phyloP scores from a whole-genome alignment of 2,888 invertebrate genomes.

The Dryocosmus kuriphilus region DNA sequence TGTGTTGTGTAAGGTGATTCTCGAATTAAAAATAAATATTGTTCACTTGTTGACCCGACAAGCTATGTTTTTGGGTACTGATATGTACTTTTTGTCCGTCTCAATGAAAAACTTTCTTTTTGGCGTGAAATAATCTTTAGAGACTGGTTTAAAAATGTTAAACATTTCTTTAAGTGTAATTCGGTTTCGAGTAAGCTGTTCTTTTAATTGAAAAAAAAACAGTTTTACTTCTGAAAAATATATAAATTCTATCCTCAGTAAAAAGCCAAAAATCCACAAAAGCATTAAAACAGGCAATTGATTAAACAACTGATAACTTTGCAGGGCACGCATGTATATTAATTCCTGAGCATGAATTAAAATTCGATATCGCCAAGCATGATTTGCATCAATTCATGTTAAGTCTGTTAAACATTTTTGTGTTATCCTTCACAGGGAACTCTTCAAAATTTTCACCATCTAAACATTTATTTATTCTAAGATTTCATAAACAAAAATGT shows the following conservation, averaged over 20 bases:
- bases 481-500: neutral
- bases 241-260: neutral
- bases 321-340: constrained; percentile 8
- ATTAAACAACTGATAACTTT: neutral
- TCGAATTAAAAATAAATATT: too few species aligned
- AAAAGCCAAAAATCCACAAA: neutral
- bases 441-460: neutral
- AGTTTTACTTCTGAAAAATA: too few species aligned
- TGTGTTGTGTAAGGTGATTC: too few species aligned
- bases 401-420: neutral
- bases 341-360: neutral
- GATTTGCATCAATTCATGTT: neutral
- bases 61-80: too few species aligned
- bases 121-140: neutral
- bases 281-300: neutral
- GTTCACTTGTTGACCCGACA: too few species aligned
- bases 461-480: neutral
- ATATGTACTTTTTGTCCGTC: neutral
- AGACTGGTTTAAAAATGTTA: neutral
- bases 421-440: neutral
- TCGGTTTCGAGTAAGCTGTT: too few species aligned
- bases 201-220: too few species aligned
- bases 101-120: neutral
- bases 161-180: neutral
- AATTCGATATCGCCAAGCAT: neutral